phyloP scores from a whole-genome alignment of 2,888 invertebrate genomes.

The Hipparchia semele region DNA sequence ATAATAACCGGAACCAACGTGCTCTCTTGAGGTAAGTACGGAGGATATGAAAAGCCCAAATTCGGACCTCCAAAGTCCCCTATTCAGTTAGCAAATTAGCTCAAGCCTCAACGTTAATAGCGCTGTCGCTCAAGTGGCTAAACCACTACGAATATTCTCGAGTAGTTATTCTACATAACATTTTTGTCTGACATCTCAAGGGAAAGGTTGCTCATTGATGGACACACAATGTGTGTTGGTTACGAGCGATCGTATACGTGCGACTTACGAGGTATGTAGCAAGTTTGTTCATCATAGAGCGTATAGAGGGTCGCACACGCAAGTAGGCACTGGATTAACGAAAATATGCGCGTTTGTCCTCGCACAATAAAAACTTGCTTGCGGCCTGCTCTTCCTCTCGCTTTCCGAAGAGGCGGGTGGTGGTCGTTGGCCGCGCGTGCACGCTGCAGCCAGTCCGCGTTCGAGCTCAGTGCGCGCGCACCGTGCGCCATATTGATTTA shows the following conservation, averaged over 20 bases:
- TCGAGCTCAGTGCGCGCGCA: slow-evolving; percentile 73
- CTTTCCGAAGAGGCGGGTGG: slow-evolving; percentile 68
- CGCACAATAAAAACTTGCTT: slow-evolving; percentile 74
- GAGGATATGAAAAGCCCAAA: too few relatives aligned
- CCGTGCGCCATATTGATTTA: slow-evolving; percentile 70
- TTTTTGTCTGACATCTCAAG: slow-evolving; percentile 43
- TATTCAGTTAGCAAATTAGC: too few relatives aligned
- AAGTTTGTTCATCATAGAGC: slow-evolving; percentile 12
- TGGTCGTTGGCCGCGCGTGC: slow-evolving; percentile 60
- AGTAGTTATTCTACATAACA: slow-evolving; percentile 20
- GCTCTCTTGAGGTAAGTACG: too few relatives aligned
- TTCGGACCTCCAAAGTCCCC: too few relatives aligned
- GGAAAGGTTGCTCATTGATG: slow-evolving; percentile 41
- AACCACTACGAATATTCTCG: slow-evolving; percentile 13
- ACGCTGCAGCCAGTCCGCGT: slow-evolving; percentile 66
- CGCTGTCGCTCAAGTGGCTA: not conserved
- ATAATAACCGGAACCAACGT: too few relatives aligned
- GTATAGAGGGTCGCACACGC: slow-evolving; percentile 48
- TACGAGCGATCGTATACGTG: slow-evolving; percentile 28
- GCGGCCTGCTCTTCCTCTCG: slow-evolving; percentile 75
- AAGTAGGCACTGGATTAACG: slow-evolving; percentile 53
- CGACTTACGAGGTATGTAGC: slow-evolving; percentile 17
- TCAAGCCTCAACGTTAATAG: too few relatives aligned
- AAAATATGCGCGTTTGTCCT: slow-evolving; percentile 69
- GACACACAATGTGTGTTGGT: slow-evolving; percentile 39